A percentile compares a stretch with the other conserved stretches of the same genome.
Conservation (phyloP, 2,888 invertebrate species). For the Phalera bucephala region DNA sequence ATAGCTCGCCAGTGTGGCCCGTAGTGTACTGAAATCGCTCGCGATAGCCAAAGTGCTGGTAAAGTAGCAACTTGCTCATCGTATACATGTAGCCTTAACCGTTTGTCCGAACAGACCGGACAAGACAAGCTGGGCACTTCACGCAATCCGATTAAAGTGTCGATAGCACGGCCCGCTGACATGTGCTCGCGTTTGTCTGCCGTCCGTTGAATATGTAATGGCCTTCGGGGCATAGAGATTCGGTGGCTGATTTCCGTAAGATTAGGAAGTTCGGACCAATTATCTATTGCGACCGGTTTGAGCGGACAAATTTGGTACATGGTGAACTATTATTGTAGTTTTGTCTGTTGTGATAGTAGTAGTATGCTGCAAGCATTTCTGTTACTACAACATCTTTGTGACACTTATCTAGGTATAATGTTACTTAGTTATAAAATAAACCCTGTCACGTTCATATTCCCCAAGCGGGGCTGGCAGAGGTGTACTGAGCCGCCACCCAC, state of each 20-base stretch:
- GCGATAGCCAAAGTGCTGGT: too few relatives aligned
- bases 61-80: too few relatives aligned
- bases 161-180: slow-evolving; percentile 27
- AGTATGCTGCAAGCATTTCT: too few relatives aligned
- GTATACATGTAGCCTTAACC: not conserved
- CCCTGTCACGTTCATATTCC: too few relatives aligned
- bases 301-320: not conserved
- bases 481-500: too few relatives aligned
- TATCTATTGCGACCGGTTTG: not conserved
- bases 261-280: not conserved
- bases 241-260: slow-evolving; percentile 12
- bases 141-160: slow-evolving; percentile 43
- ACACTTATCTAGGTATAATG: too few relatives aligned
- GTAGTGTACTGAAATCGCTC: too few relatives aligned
- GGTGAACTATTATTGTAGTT: not conserved
- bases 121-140: slow-evolving; percentile 29
- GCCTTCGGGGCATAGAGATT: slow-evolving; percentile 16
- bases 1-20: too few relatives aligned
- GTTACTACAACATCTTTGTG: too few relatives aligned
- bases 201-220: slow-evolving; percentile 7
- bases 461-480: too few relatives aligned
- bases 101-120: slow-evolving; percentile 13
- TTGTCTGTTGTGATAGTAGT: not conserved
- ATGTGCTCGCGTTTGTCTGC: slow-evolving; percentile 7
- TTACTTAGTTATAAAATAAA: too few relatives aligned